Evolutionary conservation across 2,888 invertebrate genomes (phyloP), one percentile per base, ranked within the genome.

Genomic region (Drosophila merina): DNA sequence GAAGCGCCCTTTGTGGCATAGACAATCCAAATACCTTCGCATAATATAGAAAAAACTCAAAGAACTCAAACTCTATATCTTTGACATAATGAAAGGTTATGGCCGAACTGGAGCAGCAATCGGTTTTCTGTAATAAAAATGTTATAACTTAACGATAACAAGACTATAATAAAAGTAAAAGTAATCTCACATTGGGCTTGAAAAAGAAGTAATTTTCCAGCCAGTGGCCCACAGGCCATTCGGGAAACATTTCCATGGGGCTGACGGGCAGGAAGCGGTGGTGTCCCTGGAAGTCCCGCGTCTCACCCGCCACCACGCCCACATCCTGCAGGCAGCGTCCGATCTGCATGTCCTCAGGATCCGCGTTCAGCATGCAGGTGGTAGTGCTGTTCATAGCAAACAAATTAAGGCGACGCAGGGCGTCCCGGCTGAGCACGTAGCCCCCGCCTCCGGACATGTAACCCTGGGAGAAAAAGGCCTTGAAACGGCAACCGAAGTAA

Each of bases 51-150:
- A 98, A 93, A 92, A 98, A 99, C 88, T 99, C 98, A 57, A 98
- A 91, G 10, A 97, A 96, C 90, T 98, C 98, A 96, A 99, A 98
- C 91, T 96, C 94, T 84, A 97, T 95, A 0, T 97, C 97, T 12
- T 94, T 93, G 0, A 98, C 96, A 92, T 99, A 98, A 92, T 99
- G 99, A 93, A 99, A 98, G 0, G 98, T 96, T n/a, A 99, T 94
- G 0, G 98, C 97, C 90, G 96, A 96, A 89, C 98, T 97, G 0
- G 97, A 97, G 89, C 98, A 98, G 96, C 93, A 38, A 96, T 97
- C 95, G 96, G 92, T 40, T 91, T 66, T 33, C 76, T 69, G 31
- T 45, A 30, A 9, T 14, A 68, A 44, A 0, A 36, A 1, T 2
- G 2, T 0, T 20, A 20, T 20, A 20, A 20, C 20, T 20, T 20